Percentiles rank a stretch among this genome's conserved stretches.
phyloP scores from a whole-genome alignment of 2,888 invertebrate genomes.

The Incurvaria masculella region DNA sequence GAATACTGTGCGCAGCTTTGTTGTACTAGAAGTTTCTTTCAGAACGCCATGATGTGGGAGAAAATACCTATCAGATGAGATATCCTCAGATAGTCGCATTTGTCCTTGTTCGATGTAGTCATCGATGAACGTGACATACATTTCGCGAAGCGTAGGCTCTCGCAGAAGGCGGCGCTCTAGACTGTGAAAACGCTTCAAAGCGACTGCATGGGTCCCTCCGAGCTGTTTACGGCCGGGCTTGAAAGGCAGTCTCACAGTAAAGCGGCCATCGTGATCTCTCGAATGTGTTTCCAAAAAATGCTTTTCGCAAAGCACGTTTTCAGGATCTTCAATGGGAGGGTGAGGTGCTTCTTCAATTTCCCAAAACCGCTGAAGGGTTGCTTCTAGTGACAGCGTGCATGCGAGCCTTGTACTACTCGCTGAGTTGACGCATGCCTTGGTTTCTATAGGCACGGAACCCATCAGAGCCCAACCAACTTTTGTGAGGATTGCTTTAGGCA shows the following conservation, averaged over 20 bases:
- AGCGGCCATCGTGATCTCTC: slow-evolving; percentile 6
- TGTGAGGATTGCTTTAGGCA: background rate
- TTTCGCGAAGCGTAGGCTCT: background rate
- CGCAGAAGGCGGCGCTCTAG: slow-evolving; percentile 4
- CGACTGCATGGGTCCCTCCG: background rate
- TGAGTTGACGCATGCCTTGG: background rate
- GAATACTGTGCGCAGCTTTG: slow-evolving; percentile 11
- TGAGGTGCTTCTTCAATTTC: slow-evolving; percentile 5
- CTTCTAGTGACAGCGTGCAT: slow-evolving; percentile 5
- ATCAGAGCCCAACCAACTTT: slow-evolving; percentile 3
- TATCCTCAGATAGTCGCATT: background rate
- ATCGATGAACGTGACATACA: background rate
- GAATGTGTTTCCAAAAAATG: slow-evolving; percentile 9
- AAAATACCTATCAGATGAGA: background rate
- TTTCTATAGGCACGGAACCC: slow-evolving; percentile 1
- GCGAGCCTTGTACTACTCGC: background rate
- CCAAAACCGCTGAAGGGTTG: slow-evolving; percentile 6
- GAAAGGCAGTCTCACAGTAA: slow-evolving; percentile 2
- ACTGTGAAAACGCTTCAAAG: slow-evolving; percentile 6
- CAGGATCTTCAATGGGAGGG: slow-evolving; percentile 4
- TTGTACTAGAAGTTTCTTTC: slow-evolving; percentile 7
- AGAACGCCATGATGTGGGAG: slow-evolving; percentile 12
- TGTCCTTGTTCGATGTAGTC: background rate
- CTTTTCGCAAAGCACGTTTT: slow-evolving; percentile 9
- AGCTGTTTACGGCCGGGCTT: background rate